Evolutionary conservation across 2,113 vertebrate species (phyloP).

Genomic region (Actinemys pallida): DNA sequence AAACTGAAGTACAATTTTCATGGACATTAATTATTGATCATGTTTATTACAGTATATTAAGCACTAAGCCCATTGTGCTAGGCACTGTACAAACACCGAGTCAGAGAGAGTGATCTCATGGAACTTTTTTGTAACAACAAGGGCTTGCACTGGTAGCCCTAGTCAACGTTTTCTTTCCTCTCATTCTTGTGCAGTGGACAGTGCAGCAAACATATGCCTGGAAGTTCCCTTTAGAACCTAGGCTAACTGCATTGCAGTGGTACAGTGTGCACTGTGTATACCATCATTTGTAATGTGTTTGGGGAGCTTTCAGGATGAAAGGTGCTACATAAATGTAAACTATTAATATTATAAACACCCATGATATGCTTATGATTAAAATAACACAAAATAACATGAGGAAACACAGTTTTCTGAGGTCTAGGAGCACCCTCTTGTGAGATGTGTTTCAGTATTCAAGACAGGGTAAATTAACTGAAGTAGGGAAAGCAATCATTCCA

Average conservation of each 20-base stretch:
- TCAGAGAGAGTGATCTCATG: not conserved
- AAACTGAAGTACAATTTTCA: not conserved
- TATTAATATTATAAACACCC: not conserved
- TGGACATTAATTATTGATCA: not conserved
- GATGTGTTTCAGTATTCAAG: constrained; percentile 14
- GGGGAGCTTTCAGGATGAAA: not conserved
- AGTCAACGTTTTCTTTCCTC: not conserved
- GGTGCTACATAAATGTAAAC: not conserved
- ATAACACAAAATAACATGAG: not conserved
- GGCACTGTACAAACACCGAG: too few relatives aligned
- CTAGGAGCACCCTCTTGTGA: not conserved
- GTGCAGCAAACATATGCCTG: not conserved
- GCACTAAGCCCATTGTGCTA: too few relatives aligned
- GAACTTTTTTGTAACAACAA: not conserved
- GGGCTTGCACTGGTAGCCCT: not conserved
- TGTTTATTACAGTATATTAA: not conserved
- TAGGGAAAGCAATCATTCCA: not conserved
- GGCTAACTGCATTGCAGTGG: not conserved
- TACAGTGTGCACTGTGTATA: not conserved
- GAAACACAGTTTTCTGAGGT: not conserved
- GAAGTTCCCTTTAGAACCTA: not conserved
- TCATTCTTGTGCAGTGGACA: not conserved
- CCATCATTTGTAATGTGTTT: fast-evolving
- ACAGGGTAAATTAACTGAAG: constrained; percentile 7
- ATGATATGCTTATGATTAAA: not conserved